A percentile compares a stretch with the other conserved stretches of the same genome.
Evolutionary conservation across 2,113 vertebrate genomes (phyloP).

Genomic region (Struthio camelus): DNA sequence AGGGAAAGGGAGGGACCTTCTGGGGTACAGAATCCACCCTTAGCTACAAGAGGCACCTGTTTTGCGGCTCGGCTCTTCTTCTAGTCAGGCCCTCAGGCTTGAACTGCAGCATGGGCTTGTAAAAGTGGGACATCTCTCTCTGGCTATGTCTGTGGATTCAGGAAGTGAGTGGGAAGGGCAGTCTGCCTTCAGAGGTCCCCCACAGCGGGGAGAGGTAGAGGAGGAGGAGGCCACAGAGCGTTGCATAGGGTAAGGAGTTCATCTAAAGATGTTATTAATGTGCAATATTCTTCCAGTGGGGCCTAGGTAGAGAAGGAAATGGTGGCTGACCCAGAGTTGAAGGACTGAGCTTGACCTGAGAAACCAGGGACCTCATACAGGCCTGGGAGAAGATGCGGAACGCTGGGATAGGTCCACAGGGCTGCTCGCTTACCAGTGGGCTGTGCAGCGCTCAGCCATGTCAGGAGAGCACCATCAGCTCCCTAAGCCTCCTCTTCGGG

Average conservation of each 20-base stretch:
- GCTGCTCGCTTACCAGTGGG: not conserved
- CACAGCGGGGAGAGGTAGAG: not conserved
- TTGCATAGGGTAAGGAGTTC: not conserved
- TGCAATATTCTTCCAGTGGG: not conserved
- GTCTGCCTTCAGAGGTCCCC: not conserved
- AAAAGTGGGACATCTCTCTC: not conserved
- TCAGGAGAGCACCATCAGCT: accelerated
- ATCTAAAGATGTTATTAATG: not conserved
- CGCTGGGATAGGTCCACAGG: not conserved
- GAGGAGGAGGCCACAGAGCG: not conserved
- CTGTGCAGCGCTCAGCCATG: not conserved
- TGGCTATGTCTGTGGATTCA: not conserved
- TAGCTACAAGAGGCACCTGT: not conserved
- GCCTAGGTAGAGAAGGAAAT: not conserved
- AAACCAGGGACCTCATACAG: not conserved
- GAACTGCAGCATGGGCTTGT: not conserved
- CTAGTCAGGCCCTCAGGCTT: not conserved
- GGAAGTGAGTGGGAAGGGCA: not conserved
- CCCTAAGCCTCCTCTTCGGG: not conserved
- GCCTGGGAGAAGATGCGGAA: not conserved
- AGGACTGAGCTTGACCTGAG: not conserved
- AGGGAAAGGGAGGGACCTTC: not conserved
- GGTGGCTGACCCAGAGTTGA: not conserved
- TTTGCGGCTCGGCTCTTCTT: not conserved
- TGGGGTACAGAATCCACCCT: not conserved